phyloP scores from a whole-genome alignment of 1,140 invertebrate species.

The Drosophila pachea region DNA sequence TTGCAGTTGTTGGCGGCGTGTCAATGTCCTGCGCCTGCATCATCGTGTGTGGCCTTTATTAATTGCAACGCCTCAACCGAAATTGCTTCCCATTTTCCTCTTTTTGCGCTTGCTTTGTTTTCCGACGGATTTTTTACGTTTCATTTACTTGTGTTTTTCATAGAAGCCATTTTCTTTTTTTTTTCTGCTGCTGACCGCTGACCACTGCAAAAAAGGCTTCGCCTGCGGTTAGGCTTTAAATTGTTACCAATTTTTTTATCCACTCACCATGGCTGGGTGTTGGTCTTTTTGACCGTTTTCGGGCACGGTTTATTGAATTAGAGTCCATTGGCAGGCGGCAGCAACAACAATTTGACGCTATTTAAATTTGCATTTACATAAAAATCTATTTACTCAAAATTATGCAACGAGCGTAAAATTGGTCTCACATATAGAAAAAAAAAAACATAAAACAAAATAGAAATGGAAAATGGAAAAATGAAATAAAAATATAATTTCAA shows the following conservation, averaged over 20 bases:
- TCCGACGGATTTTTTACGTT: slow-evolving; percentile 6
- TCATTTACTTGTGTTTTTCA: slow-evolving; percentile 15
- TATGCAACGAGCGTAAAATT: not conserved
- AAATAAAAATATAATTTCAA: not conserved
- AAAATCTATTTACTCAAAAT: slow-evolving; percentile 1
- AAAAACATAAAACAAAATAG: not conserved
- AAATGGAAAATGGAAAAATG: not conserved
- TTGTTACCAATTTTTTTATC: slow-evolving; percentile 60
- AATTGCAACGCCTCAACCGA: slow-evolving; percentile 74
- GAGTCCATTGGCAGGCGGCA: slow-evolving; percentile 26
- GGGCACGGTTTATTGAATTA: slow-evolving; percentile 66
- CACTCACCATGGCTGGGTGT: slow-evolving; percentile 1
- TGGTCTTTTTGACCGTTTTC: not conserved
- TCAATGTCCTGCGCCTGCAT: slow-evolving; percentile 61
- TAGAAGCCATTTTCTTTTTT: slow-evolving; percentile 3
- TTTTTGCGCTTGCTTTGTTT: slow-evolving; percentile 37
- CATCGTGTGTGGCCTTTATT: slow-evolving; percentile 61
- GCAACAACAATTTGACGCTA: not conserved
- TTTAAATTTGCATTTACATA: slow-evolving; percentile 2
- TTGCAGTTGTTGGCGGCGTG: slow-evolving; percentile 46
- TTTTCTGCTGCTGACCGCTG: slow-evolving; percentile 30
- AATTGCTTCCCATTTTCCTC: slow-evolving; percentile 57
- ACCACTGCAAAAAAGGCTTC: slow-evolving; percentile 58
- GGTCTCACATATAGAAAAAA: not conserved
- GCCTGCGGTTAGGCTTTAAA: slow-evolving; percentile 69